Evolutionary conservation across 2,888 invertebrate genomes (phyloP).

Genomic region (Dasypogon diadema): DNA sequence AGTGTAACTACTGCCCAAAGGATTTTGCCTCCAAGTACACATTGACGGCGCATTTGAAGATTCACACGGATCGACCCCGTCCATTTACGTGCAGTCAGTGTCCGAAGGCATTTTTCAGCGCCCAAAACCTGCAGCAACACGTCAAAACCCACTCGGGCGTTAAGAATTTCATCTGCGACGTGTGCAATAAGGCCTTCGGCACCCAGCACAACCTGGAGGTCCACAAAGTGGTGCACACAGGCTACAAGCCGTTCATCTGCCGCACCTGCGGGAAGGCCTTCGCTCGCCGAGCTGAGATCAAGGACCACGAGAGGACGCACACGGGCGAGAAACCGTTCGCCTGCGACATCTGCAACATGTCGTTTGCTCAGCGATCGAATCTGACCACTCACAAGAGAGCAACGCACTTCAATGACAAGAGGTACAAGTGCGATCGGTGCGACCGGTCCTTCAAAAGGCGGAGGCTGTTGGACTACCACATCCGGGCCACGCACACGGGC

Average conservation of each 20-base stretch:
- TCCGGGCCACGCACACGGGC: constrained; percentile 84
- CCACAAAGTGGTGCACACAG: constrained; percentile 84
- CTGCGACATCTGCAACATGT: constrained; percentile 82
- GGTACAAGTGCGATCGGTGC: constrained; percentile 79
- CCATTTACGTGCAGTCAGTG: constrained; percentile 78
- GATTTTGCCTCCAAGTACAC: constrained; percentile 85
- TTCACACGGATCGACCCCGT: constrained; percentile 76
- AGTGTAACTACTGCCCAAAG: constrained; percentile 77
- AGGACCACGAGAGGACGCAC: constrained; percentile 85
- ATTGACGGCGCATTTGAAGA: constrained; percentile 80
- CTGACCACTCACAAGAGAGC: constrained; percentile 83
- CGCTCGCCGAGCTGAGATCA: constrained; percentile 80
- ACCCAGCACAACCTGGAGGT: constrained; percentile 82
- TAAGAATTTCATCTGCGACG: constrained; percentile 67
- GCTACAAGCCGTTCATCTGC: constrained; percentile 79
- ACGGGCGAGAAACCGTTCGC: constrained; percentile 84
- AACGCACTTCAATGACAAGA: constrained; percentile 82
- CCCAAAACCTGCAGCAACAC: constrained; percentile 81
- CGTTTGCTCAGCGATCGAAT: constrained; percentile 86
- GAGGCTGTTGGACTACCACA: constrained; percentile 83
- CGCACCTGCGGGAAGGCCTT: constrained; percentile 79
- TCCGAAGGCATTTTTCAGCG: constrained; percentile 80
- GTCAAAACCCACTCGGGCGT: constrained; percentile 79
- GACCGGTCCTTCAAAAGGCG: constrained; percentile 77
- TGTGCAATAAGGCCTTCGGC: constrained; percentile 77